Percentiles rank a stretch among this genome's conserved stretches.
Evolutionary conservation across 1,140 invertebrate species (phyloP).

Genomic region (Drosophila oshimai): DNA sequence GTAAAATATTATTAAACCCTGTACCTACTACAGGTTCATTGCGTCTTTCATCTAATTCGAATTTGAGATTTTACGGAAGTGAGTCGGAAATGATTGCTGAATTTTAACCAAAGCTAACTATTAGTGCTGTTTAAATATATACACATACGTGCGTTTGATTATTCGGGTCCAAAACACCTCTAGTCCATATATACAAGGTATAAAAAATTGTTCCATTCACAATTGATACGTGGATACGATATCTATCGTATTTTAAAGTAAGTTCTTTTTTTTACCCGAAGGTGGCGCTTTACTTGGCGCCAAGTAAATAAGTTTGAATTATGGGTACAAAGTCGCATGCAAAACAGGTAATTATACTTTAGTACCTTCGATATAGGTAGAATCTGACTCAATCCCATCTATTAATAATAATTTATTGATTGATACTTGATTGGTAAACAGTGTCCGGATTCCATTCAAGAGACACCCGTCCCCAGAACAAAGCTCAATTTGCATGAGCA

Average conservation of each 20-base stretch:
- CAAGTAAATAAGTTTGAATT: conserved; percentile 3
- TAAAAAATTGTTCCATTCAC: background rate
- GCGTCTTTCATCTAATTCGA: no score
- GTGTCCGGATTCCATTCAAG: conserved; percentile 9
- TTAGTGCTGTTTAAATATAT: no score
- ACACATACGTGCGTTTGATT: no score
- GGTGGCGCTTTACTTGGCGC: background rate
- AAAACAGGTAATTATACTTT: background rate
- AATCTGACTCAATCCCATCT: background rate
- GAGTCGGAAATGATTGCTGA: no score
- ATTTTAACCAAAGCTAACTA: no score
- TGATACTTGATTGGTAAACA: background rate
- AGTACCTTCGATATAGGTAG: background rate
- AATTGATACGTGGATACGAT: background rate
- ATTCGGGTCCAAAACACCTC: no score
- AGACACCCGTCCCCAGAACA: background rate
- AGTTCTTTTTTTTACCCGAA: background rate
- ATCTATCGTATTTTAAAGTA: background rate
- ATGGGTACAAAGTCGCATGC: background rate
- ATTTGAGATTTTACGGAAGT: no score
- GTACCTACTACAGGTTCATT: no score
- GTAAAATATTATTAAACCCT: no score
- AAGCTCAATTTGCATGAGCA: background rate
- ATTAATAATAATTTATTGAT: conserved; percentile 10
- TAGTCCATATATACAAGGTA: no score